Percentiles rank a stretch among this genome's conserved stretches.
phyloP scores from a whole-genome alignment of 2,797 vertebrate genomes.

The Buphagus erythrorhynchus region DNA sequence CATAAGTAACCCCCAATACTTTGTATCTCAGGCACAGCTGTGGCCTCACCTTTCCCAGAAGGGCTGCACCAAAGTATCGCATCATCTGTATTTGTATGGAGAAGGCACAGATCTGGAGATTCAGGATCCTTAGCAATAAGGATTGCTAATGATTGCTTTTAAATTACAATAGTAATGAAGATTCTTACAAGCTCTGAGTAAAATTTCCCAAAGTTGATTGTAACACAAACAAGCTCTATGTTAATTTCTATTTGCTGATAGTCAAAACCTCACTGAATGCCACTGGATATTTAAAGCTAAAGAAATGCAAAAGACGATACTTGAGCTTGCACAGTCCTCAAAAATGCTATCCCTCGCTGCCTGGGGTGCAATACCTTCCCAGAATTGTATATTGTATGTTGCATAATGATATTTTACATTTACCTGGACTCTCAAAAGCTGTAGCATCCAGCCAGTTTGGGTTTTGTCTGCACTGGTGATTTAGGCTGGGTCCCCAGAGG shows the following conservation, averaged over 20 bases:
- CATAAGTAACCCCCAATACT: too few relatives aligned
- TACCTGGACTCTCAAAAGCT: not conserved
- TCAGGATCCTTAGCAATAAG: not conserved
- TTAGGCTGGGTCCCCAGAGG: not conserved
- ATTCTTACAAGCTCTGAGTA: not conserved
- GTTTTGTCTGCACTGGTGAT: not conserved
- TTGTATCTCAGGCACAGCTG: not conserved
- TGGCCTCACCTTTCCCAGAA: not conserved
- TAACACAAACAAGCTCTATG: not conserved
- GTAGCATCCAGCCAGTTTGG: not conserved
- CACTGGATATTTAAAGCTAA: conserved; percentile 9
- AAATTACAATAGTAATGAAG: conserved; percentile 32
- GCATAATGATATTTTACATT: not conserved
- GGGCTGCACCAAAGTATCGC: not conserved
- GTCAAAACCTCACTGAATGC: not conserved
- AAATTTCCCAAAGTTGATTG: not conserved
- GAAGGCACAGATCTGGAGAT: not conserved
- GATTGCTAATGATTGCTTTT: too few relatives aligned
- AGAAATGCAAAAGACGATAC: not conserved
- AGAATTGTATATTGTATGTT: not conserved
- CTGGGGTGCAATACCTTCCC: not conserved
- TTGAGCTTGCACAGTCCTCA: not conserved
- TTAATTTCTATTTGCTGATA: not conserved
- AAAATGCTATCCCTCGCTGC: not conserved
- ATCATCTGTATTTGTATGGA: not conserved